phyloP scores from a whole-genome alignment of 1,140 invertebrate species.

The Lordiphosa mommai region DNA sequence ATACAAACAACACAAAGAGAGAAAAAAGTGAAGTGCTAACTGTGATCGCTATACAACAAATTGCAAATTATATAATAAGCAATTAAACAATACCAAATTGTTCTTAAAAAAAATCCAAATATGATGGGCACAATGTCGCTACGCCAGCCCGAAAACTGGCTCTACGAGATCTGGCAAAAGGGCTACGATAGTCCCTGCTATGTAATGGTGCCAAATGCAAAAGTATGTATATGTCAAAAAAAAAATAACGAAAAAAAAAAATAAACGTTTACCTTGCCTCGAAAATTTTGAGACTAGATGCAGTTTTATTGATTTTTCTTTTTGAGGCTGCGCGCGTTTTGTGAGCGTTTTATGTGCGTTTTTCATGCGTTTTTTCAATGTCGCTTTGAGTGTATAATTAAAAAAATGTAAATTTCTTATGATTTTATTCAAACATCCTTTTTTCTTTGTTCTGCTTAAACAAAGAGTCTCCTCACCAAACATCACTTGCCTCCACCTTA shows the following conservation, averaged over 20 bases:
- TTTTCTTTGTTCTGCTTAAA: constrained; percentile 27
- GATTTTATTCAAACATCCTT: too few species aligned
- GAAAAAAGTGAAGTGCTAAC: constrained; percentile 35
- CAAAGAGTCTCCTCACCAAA: too few species aligned
- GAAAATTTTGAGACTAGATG: constrained; percentile 32
- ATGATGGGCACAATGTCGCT: constrained; percentile 79
- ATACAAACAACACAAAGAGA: constrained; percentile 39
- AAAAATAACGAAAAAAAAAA: neutral
- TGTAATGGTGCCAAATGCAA: constrained; percentile 84
- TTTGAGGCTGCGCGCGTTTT: constrained; percentile 41
- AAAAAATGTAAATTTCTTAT: too few species aligned
- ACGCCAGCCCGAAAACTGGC: constrained; percentile 81
- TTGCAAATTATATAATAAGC: constrained; percentile 7
- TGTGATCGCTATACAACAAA: constrained; percentile 23
- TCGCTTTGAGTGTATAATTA: too few species aligned
- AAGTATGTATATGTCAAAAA: constrained; percentile 81
- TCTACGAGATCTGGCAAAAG: constrained; percentile 84
- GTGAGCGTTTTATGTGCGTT: too few species aligned
- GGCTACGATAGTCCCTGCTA: constrained; percentile 83
- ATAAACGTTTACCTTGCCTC: constrained; percentile 24
- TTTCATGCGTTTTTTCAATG: too few species aligned
- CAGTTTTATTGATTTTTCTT: constrained; percentile 67
- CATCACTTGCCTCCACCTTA: too few species aligned
- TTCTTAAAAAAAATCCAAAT: constrained; percentile 26
- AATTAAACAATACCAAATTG: constrained; percentile 1